phyloP scores from a whole-genome alignment of 2,113 vertebrate genomes.

The Ranitomeya imitator region DNA sequence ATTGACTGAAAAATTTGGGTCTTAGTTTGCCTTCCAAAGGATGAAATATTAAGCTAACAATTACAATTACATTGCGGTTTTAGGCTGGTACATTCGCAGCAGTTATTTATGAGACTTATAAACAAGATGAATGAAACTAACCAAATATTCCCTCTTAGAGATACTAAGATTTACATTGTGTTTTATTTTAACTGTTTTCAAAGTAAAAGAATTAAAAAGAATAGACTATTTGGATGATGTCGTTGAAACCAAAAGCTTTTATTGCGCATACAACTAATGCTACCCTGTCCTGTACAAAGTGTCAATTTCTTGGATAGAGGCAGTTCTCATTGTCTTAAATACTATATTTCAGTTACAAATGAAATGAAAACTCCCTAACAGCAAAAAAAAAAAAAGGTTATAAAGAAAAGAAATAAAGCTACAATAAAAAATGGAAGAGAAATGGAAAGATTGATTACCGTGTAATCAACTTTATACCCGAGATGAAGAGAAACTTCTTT shows the following conservation, averaged over 20 bases:
- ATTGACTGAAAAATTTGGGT: background rate
- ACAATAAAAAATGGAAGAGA: background rate
- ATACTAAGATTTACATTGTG: background rate
- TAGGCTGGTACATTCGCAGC: background rate
- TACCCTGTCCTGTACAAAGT: background rate
- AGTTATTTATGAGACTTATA: background rate
- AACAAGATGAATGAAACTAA: background rate
- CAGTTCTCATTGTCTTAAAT: background rate
- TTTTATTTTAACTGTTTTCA: background rate
- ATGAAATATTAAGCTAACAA: background rate
- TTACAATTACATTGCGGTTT: background rate
- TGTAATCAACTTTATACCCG: background rate
- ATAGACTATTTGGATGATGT: background rate
- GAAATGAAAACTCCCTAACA: slow-evolving; percentile 2
- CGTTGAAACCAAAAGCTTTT: background rate
- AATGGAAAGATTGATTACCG: slow-evolving; percentile 39
- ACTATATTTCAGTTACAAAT: background rate
- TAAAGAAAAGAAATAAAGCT: slow-evolving; percentile 32
- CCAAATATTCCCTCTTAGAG: background rate
- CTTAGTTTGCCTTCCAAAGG: background rate
- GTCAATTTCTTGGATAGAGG: background rate
- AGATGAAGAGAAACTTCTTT: slow-evolving; percentile 21
- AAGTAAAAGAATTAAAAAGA: background rate
- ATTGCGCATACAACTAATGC: background rate
- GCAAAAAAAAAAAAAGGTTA: background rate